Base-by-base conservation (phyloP, 2,797 vertebrate genomes). In the Lepidocolaptes lacrymiger region DNA sequence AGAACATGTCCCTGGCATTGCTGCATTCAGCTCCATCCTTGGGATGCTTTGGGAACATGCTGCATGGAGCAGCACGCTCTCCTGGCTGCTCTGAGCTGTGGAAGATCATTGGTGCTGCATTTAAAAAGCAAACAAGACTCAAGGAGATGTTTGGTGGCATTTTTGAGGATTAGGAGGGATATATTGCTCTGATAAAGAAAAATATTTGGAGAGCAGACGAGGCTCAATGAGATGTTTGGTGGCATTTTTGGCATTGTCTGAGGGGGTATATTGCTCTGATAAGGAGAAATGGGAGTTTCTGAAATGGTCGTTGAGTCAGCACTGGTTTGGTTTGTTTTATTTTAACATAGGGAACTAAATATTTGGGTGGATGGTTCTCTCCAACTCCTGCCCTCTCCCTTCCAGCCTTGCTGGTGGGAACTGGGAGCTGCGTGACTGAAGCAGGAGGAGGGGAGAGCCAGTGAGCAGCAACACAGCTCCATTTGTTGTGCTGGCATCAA, bases 81-180 rank as follows among this genome's bases (percentile, higher is more conserved):
- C 66, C 39, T 4, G 62, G 55, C 74, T 27, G 77, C 84, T 59
- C 52, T 13, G 48, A 59, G 91, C 77, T 9, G 14, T 4, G 27
- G 18, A 14, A 9, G 28, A 22, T 49, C 8, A 0, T 3, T 39
- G 75, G 52, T 44, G 89, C 48, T 0, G 0, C 22, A 0, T 59
- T 19, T 49, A 56, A 62, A 76, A 79, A 62, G 85, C 30, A 37
- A 32, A 9, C 1, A 3, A 32, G 34, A 43, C 67, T 66, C 48
- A 3, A 21, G 66, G 34, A 74, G 62, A 17, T 32, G 26, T 43
- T 76, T 43, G 69, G 41, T 81, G 66, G 63, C 18, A 3, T 68
- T 75, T 79, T 64, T 30, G 59, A 26, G 44, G 26, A 9, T 49
- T 14, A 5, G 1, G 5, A 17, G 10, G 44, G 34, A 28, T 34